Evolutionary conservation across 1,140 invertebrate species (phyloP), one percentile per base, ranked within the genome.

Genomic region (Frieseomelitta varia): DNA sequence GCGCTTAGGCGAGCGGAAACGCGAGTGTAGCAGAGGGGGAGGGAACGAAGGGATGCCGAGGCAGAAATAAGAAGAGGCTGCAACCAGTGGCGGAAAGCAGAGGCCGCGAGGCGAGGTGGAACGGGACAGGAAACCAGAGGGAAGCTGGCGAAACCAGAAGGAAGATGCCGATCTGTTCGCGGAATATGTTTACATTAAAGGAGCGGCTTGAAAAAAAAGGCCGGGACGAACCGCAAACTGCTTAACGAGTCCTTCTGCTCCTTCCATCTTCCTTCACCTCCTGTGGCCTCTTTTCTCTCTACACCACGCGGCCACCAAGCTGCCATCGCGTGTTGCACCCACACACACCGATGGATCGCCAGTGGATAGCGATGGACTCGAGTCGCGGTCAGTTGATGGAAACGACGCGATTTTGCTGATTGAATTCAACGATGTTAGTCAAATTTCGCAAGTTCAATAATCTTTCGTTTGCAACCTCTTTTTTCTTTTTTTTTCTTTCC

Each of bases 131-230:
- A 86, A 85, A 83, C 79, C 1, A 79, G 83, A 90, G 80, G 77
- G 84, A 84, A 82, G 84, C 71, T 39, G 67, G 78, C 63, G 72
- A 76, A 68, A 72, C 71, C 39, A 47, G 73, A 76, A 88, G 83
- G 65, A 76, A 78, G 85, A 91, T 81, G 83, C 84, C 79, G 85
- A 87, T 90, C 87, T 89, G 58, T 92, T 92, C 87, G 91, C 82
- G 90, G 90, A 92, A 92, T 90, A 92, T 92, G 90, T 92, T 92
- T 92, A 92, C 91, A 91, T 90, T 92, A 92, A 91, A 91, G 86
- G 83, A 81, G 78, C 82, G 85, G 82, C 85, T 67, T 73, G 85
- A 68, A 87, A 89, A 91, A n/a, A 91, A 92, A 90, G 34, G 86
- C 83, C 85, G 67, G 81, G 85, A 84, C 87, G 78, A 90, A 92